Evolutionary conservation across 2,888 invertebrate species (phyloP), one percentile per base, ranked within the genome.

Genomic region (Octonoba sinensis): DNA sequence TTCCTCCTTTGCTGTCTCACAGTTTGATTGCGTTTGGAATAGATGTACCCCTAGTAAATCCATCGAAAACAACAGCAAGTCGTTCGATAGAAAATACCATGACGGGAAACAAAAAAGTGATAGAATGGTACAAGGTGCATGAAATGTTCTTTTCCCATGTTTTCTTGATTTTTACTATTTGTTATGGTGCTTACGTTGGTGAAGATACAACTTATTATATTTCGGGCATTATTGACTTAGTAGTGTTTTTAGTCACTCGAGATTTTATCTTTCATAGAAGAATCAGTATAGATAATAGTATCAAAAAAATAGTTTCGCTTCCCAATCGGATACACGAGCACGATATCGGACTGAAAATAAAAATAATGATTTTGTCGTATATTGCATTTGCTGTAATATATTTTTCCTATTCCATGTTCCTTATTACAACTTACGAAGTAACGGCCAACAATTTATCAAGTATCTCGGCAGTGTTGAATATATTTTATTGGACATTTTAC

Each of bases 401-500:
- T 15, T 4, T 54, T 15, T 54, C 16, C 11, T 18, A 18, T 4
- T 54, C 36, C 1, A 36, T 36, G 36, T 36, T 36, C 11, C 3
- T 36, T 36, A 8, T 36, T 8, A 36, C 36, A 36, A 36, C 4
- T 36, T 36, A 36, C 36, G 36, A 36, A 36, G 36, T 36, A 11
- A 13, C 18, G 13, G 3, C 18, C 2, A 20, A 57, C 18, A 0
- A 20, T 1, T 57, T 57, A 18, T 20, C 18, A 57, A 18, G 13
- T 18, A 20, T n/a, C 3, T 57, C 3, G 18, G 3, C n/a, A 36
- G 36, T 18, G 2, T 36, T 62, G 16, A 62, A 62, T 24, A 24
- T 62, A 16, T 24, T 62, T 3, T 24, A 62, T 15, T 64, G 64
- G 64, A 1, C n/a, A 0, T 49, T 49, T 49, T 65, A 65, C 49